Percentiles rank a stretch among this genome's conserved stretches.
phyloP scores from a whole-genome alignment of 2,888 invertebrate genomes.

The Conops quadrifasciatus region DNA sequence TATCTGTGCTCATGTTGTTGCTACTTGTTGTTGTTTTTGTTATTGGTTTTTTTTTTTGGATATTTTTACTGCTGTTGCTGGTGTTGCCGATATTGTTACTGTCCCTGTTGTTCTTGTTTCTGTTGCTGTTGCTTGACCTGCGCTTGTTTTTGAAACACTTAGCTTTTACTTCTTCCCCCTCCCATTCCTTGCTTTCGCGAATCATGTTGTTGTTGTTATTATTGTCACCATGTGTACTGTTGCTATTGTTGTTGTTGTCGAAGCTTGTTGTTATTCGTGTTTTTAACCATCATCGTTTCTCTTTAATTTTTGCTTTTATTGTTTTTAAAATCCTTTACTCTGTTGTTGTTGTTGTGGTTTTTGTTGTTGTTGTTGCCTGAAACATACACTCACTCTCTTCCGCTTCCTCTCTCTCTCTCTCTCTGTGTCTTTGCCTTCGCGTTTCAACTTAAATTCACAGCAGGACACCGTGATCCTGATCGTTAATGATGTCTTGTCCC shows the following conservation, averaged over 20 bases:
- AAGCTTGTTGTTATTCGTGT: slow-evolving; percentile 5
- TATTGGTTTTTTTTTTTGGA: neutral
- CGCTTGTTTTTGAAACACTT: too few species aligned
- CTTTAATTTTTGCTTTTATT: neutral
- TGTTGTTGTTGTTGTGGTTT: slow-evolving; percentile 7
- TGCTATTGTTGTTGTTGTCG: slow-evolving; percentile 26
- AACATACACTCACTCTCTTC: neutral
- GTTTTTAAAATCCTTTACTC: slow-evolving; percentile 15
- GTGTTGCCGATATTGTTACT: too few species aligned
- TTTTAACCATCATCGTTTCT: neutral
- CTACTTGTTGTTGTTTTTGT: too few species aligned
- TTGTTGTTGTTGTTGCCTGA: slow-evolving; percentile 20
- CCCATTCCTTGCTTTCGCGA: slow-evolving; percentile 47
- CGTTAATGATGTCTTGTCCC: slow-evolving; percentile 35
- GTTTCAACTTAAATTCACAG: slow-evolving; percentile 39
- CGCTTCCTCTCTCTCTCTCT: neutral
- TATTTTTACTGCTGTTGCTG: neutral
- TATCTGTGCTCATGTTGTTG: too few species aligned
- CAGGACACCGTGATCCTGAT: slow-evolving; percentile 39
- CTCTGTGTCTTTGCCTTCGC: neutral
- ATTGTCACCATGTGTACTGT: neutral
- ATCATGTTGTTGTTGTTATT: neutral
- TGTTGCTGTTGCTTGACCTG: too few species aligned
- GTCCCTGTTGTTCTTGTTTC: too few species aligned
- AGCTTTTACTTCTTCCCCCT: slow-evolving; percentile 49